Base-by-base conservation (phyloP, 1,140 invertebrate genomes). In the Calephelis nemesis region DNA sequence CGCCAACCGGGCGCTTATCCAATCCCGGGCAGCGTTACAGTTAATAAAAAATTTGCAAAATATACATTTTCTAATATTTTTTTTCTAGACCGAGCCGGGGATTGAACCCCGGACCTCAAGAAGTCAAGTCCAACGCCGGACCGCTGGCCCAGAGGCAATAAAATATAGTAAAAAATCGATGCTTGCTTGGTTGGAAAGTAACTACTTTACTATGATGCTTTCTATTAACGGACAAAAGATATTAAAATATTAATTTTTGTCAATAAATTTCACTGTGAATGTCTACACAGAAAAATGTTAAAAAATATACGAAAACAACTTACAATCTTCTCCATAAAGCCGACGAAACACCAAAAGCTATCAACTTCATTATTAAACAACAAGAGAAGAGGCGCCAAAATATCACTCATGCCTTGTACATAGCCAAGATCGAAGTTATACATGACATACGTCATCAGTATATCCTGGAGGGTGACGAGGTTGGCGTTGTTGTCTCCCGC, bases 361-460 rank as follows among this genome's bases (percentile, higher is more conserved):
- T 99, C 98, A 6, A 97, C 95, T 93, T 99, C 98, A 87, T 97
- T 96, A 68, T 97, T 94, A 93, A 98, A 95, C 11, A 99, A 94
- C 82, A 96, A 95, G 45, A 99, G 92, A 75, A 99, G 96, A 1
- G 98, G 98, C 13, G 98, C 97, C 47, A 99, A 91, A 58, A 99
- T 93, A 92, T 99, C 99, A 81, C 97, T 98, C 99, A 99, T 99
- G 13, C 99, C 97, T 89, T 97, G 97, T 1, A 98, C 97, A 80
- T 98, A 98, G 78, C 98, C 98, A 70, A 99, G 92, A 93, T 99
- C 98, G 92, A 99, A 99, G 92, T 99, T 99, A 85, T 99, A 99
- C 98, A 99, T 99, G n/a, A 98, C 96, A 88, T 99, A 99, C 0
- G 98, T 99, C 97, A 99, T 98, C 2, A 99, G 93, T 81, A 99